Evolutionary conservation across 2,113 vertebrate species (phyloP).

Genomic region (Ancistrus triradiatus): DNA sequence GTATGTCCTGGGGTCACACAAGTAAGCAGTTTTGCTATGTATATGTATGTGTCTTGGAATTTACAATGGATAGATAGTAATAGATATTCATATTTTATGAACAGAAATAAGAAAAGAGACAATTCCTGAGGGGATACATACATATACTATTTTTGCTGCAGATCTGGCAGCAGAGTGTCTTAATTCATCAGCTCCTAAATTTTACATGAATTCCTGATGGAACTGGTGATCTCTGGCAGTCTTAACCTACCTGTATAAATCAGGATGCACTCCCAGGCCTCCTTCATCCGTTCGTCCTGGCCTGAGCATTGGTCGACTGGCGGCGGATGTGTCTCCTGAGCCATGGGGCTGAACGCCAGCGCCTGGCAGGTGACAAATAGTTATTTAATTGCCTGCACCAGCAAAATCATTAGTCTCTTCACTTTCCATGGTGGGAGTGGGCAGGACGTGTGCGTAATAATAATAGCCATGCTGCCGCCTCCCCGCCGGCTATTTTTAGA

Average conservation of each 20-base stretch:
- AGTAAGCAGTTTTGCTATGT: background rate
- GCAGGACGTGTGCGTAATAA: constrained; percentile 71
- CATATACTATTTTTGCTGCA: constrained; percentile 61
- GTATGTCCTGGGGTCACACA: background rate
- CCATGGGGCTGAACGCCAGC: constrained; percentile 65
- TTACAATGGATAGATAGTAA: too few relatives aligned
- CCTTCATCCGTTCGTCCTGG: constrained; percentile 31
- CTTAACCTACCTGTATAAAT: constrained; percentile 79
- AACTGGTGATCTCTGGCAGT: constrained; percentile 63
- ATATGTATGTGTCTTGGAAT: constrained; percentile 16
- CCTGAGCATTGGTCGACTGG: constrained; percentile 18
- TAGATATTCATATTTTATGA: too few relatives aligned
- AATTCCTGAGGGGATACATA: too few relatives aligned
- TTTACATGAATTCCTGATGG: constrained; percentile 75
- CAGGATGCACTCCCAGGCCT: constrained; percentile 58
- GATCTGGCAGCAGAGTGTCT: constrained; percentile 56
- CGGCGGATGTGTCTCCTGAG: constrained; percentile 36
- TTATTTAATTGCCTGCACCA: constrained; percentile 90
- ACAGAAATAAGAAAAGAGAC: too few relatives aligned
- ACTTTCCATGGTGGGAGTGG: constrained; percentile 67
- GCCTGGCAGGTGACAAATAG: constrained; percentile 82
- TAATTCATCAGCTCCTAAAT: constrained; percentile 70
- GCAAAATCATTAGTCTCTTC: constrained; percentile 83
- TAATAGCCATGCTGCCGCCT: constrained; percentile 65
- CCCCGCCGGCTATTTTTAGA: constrained; percentile 69